Base-by-base conservation (phyloP, 2,797 vertebrate species). In the Cuniculus paca region DNA sequence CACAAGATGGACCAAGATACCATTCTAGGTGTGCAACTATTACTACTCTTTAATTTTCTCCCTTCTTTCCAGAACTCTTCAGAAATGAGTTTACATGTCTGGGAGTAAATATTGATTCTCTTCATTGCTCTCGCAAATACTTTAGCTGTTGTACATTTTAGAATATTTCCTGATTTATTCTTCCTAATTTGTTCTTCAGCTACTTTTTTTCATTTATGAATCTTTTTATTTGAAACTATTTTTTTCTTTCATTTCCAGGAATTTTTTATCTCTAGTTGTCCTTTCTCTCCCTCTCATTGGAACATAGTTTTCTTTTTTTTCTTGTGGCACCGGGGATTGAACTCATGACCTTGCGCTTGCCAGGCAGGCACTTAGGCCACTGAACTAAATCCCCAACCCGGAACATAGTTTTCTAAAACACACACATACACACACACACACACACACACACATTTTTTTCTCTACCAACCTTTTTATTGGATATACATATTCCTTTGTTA, bases 181-280 rank as follows among this genome's bases (percentile, higher is more conserved):
- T 77, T 84, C 81, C 63, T 65, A 74, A 82, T 1, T 79, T 65
- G 31, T 4, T 88, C 28, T 78, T 94, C 31, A 96, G 77, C 20
- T 81, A 0, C 70, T 92, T 72, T 45, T 34, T 70, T 88, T 88
- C 31, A 28, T 26, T 48, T 61, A 61, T 5, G 12, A 2, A 31
- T 90, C 1, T 48, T 31, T 92, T 80, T 20, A 83, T 61, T 90
- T 75, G 39, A 96, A 95, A 92, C 0, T 70, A 70, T 82, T 81
- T 56, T 90, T 72, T 92, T 7, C 61, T 95, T 82, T 50, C 60
- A 86, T 75, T 95, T 91, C 22, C 5, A 93, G 36, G 13, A 88
- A 89, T 36, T 70, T 91, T 68, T 94, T 83, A 80, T 79, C 20
- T 82, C 6, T 54, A n/a, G 22, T 34, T 94, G 13, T 84, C 42